These are phyloP conservation scores for Planiliza haematocheilus DNA, from an alignment of 2,113 vertebrate genomes.

Conservation along the genomic window DNA sequence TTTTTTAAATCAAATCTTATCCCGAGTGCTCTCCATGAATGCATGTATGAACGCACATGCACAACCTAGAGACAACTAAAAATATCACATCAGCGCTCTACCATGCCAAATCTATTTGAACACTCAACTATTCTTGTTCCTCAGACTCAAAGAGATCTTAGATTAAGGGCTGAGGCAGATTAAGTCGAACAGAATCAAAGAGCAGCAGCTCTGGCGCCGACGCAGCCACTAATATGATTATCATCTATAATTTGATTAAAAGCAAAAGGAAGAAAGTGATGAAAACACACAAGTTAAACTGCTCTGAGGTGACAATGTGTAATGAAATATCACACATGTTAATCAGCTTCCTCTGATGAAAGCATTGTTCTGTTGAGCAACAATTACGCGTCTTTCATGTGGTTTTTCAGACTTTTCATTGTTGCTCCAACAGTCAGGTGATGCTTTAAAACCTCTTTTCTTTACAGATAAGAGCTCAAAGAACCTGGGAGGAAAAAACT, in stretches of 20 bases:
- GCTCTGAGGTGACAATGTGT: constrained; percentile 50
- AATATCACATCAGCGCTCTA: constrained; percentile 42
- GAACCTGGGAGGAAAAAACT: background rate
- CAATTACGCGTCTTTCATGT: constrained; percentile 13
- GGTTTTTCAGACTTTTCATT: constrained; percentile 20
- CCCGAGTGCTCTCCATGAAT: constrained; percentile 28
- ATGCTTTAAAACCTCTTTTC: background rate
- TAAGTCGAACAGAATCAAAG: constrained; percentile 62
- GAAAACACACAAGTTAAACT: constrained; percentile 55
- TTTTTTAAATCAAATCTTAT: constrained; percentile 24
- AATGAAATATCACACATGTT: constrained; percentile 57
- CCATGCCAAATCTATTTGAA: constrained; percentile 59
- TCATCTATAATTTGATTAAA: constrained; percentile 75
- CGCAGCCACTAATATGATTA: constrained; percentile 66
- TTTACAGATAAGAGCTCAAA: background rate
- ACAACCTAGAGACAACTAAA: constrained; percentile 34
- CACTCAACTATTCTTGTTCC: constrained; percentile 54
- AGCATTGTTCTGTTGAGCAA: constrained; percentile 24
- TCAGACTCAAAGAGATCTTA: constrained; percentile 66
- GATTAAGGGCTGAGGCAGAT: constrained; percentile 73
- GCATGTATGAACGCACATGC: constrained; percentile 37
- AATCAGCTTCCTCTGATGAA: constrained; percentile 54
- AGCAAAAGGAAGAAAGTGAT: constrained; percentile 54
- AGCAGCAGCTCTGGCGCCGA: constrained; percentile 41
- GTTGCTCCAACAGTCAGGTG: constrained; percentile 15